Conservation (phyloP, 2,113 vertebrate species). For the Rhodinocichla rosea region DNA sequence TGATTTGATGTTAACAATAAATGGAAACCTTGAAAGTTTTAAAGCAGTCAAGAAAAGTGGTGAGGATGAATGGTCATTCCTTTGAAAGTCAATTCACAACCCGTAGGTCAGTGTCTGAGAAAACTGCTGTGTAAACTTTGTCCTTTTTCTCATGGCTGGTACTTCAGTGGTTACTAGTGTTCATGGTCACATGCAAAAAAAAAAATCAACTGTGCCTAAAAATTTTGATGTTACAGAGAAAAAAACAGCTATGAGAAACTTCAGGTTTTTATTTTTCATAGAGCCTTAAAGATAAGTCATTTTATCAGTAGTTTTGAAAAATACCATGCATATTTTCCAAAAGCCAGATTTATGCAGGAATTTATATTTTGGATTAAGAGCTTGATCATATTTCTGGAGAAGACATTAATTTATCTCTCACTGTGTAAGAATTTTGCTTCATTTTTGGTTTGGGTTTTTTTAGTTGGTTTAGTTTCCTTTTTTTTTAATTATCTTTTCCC, state of each 20-base stretch:
- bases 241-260: fast-evolving
- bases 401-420: background rate
- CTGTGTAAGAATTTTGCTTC: background rate
- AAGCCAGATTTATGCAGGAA: background rate
- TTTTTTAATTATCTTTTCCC: background rate
- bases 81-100: background rate
- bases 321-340: background rate
- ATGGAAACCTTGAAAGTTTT: background rate
- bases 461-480: too few species aligned
- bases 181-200: background rate
- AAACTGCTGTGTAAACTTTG: background rate
- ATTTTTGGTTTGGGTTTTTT: background rate
- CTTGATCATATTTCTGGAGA: background rate
- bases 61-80: background rate
- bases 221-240: background rate
- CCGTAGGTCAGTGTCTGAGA: background rate
- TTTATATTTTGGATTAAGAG: background rate
- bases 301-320: background rate
- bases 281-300: fast-evolving
- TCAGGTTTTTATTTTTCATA: background rate
- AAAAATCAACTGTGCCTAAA: background rate
- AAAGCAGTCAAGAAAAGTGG: background rate
- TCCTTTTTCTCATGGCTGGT: background rate
- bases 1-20: background rate
- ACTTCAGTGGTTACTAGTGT: background rate